These are phyloP conservation scores for Puntigrus tetrazona DNA, from an alignment of 2,113 vertebrate species.

Conservation along the genomic window DNA sequence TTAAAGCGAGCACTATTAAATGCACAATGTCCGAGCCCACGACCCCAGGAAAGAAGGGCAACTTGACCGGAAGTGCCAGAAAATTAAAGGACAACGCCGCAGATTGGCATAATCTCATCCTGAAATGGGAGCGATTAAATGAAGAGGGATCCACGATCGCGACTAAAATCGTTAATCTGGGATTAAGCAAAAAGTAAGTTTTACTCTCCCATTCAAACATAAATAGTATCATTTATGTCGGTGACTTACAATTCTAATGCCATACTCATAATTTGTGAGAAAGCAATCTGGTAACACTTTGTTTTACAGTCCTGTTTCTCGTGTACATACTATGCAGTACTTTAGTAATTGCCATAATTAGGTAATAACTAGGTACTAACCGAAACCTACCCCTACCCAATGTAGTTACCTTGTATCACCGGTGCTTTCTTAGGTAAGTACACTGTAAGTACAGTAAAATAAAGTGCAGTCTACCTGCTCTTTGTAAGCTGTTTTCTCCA, in stretches of 20 bases:
- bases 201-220: neutral
- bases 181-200: constrained; percentile 76
- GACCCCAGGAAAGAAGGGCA: constrained; percentile 77
- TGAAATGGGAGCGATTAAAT: constrained; percentile 87
- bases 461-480: too few relatives aligned
- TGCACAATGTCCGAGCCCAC: constrained; percentile 47
- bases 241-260: neutral
- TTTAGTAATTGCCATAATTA: too few relatives aligned
- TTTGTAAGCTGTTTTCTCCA: too few relatives aligned
- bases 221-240: neutral
- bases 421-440: too few relatives aligned
- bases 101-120: constrained; percentile 93
- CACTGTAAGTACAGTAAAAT: too few relatives aligned
- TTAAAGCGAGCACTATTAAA: neutral
- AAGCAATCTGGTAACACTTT: neutral
- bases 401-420: too few relatives aligned
- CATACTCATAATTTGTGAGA: too few relatives aligned
- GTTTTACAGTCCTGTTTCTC: too few relatives aligned
- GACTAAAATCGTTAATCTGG: constrained; percentile 81
- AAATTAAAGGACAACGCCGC: constrained; percentile 93
- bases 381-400: too few relatives aligned
- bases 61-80: constrained; percentile 83
- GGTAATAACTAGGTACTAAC: too few relatives aligned
- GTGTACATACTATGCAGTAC: too few relatives aligned
- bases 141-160: constrained; percentile 76